Conservation (phyloP, 2,797 vertebrate species). For the Sebastes steindachneri region DNA sequence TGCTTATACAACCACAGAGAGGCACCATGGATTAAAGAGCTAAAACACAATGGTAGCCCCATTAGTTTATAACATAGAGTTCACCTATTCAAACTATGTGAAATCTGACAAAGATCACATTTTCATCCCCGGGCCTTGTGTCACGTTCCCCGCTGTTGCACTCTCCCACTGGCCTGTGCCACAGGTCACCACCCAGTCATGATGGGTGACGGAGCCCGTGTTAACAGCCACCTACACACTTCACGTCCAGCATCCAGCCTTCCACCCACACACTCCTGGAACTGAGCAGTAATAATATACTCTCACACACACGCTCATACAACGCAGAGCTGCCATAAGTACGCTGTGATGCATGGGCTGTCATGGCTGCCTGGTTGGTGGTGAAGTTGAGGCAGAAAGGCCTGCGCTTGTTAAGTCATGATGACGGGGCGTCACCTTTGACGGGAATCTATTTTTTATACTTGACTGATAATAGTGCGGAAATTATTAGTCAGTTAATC, state of each 20-base stretch:
- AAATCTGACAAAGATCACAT: conserved; percentile 7
- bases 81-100: background rate
- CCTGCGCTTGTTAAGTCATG: conserved; percentile 20
- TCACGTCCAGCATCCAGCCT: conserved; percentile 28
- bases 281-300: conserved; percentile 60
- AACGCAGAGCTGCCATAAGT: conserved; percentile 54
- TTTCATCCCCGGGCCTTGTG: background rate
- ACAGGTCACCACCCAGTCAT: conserved; percentile 68
- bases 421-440: conserved; percentile 36
- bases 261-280: conserved; percentile 65
- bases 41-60: background rate
- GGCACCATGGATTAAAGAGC: background rate
- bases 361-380: conserved; percentile 52
- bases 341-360: conserved; percentile 70
- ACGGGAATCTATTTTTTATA: conserved; percentile 19
- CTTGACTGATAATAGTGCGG: background rate
- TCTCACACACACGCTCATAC: conserved; percentile 44
- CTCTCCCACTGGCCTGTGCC: conserved; percentile 28
- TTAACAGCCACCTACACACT: conserved; percentile 77
- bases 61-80: background rate
- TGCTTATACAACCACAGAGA: conserved; percentile 16
- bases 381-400: conserved; percentile 29
- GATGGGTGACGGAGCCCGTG: conserved; percentile 59
- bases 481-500: background rate
- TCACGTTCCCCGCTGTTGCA: conserved; percentile 29